Base-by-base conservation (phyloP, 1,140 invertebrate genomes). In the Thaumatotibia leucotreta region DNA sequence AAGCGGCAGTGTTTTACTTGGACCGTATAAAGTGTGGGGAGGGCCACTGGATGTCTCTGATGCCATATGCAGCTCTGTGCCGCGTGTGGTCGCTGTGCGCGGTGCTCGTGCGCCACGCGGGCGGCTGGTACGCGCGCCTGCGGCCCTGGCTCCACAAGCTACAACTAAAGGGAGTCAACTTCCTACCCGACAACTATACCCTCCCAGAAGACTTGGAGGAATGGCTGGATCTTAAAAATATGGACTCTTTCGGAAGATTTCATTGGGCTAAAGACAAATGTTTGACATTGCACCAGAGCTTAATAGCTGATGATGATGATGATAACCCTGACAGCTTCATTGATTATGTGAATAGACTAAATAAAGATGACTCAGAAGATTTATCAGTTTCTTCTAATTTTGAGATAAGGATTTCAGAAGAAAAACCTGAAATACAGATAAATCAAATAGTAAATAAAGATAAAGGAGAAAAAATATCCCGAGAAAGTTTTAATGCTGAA, bases 61-160 rank as follows among this genome's bases (percentile, higher is more conserved):
- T 93, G 77, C 92, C 92, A 61, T 93, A 91, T 86, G 84, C 92
- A 9, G 79, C 92, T 39, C 70, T 93, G 10, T 90, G 92, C 63
- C 88, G 93, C 76, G 88, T 94, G 70, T 93, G 93, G 93, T 93
- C 92, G 8, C 78, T 93, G 61, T 88, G 90, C 5, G 81, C 86
- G 65, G 74, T 92, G 27, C 70, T 93, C 33, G 68, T 93, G 4
- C 85, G 88, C 68, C 91, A 91, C 72, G 81, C 88, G 22, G 92
- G 91, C 67, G 79, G 77, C 22, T 94, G 92, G 93, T 94, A 93
- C 69, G 75, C 83, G 11, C 76, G 77, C 52, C 72, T 94, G 27
- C 84, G 91, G 64, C 70, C 74, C 31, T 92, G 80, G 72, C 45
- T 88, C 61, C 63, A 85, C 61, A 70, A 75, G 61, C 85, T 94